Conservation (phyloP, 1,140 invertebrate genomes). For the Orussus abietinus region DNA sequence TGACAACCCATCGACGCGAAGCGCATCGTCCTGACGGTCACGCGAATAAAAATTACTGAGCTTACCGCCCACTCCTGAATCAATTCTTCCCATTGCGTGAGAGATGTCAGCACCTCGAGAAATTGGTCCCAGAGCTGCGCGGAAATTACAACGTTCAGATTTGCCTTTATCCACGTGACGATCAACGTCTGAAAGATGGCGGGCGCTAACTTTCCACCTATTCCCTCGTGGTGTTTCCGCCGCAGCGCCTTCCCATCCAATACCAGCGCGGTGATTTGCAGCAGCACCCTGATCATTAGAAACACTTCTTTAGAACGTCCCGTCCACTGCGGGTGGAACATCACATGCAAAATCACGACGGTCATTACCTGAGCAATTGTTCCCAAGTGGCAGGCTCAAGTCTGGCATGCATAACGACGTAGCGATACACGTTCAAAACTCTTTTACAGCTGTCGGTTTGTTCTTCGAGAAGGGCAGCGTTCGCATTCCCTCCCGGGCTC, state of each 20-base stretch:
- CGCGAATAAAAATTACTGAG: conserved; percentile 18
- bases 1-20: too few relatives aligned
- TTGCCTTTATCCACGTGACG: conserved; percentile 97
- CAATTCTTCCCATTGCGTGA: conserved; percentile 93
- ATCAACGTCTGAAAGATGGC: conserved; percentile 94
- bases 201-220: conserved; percentile 81
- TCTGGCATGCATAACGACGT: conserved; percentile 94
- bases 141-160: conserved; percentile 87
- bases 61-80: conserved; percentile 94
- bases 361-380: conserved; percentile 49
- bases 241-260: conserved; percentile 73
- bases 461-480: conserved; percentile 68
- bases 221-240: conserved; percentile 69
- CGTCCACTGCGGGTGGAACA: too few relatives aligned
- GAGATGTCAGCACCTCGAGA: conserved; percentile 77
- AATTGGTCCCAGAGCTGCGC: conserved; percentile 93
- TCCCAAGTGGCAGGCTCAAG: conserved; percentile 92
- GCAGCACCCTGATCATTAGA: conserved; percentile 69
- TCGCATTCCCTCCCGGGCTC: conserved; percentile 41
- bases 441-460: conserved; percentile 96
- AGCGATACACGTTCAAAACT: conserved; percentile 93
- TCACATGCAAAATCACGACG: too few relatives aligned
- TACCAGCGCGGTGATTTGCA: conserved; percentile 90
- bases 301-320: too few relatives aligned
- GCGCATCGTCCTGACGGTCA: too few relatives aligned